phyloP scores from a whole-genome alignment of 2,797 vertebrate genomes.

The Balearica regulorum region DNA sequence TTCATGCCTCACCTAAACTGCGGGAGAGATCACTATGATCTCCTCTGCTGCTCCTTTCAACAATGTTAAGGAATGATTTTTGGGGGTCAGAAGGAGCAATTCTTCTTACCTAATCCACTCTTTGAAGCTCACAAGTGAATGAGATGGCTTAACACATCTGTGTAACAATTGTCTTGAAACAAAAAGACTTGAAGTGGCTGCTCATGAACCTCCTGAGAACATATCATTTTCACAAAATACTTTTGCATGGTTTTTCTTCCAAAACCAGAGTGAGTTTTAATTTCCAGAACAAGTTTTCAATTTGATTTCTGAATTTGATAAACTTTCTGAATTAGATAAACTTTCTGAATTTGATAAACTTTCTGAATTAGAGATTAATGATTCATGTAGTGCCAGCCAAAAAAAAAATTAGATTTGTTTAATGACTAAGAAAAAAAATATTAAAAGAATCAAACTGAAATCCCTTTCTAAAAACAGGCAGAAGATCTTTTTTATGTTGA shows the following conservation, averaged over 20 bases:
- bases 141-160: not conserved
- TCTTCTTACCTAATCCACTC: not conserved
- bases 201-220: not conserved
- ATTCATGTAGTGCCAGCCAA: not conserved
- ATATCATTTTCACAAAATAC: not conserved
- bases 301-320: too few species aligned
- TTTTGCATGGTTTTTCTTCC: not conserved
- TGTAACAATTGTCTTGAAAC: not conserved
- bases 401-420: not conserved
- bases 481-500: not conserved
- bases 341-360: not conserved
- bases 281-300: not conserved
- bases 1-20: not conserved
- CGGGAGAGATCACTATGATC: not conserved
- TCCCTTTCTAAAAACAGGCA: not conserved
- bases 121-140: not conserved
- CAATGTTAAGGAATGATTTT: not conserved
- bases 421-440: not conserved
- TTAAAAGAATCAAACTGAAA: not conserved
- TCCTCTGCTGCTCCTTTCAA: not conserved
- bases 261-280: not conserved
- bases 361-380: not conserved
- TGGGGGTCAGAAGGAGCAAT: not conserved
- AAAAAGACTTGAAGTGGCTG: not conserved
- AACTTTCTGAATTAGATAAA: too few species aligned